These are phyloP conservation scores for Falco biarmicus DNA, from an alignment of 2,797 vertebrate species.

Conservation along the genomic window DNA sequence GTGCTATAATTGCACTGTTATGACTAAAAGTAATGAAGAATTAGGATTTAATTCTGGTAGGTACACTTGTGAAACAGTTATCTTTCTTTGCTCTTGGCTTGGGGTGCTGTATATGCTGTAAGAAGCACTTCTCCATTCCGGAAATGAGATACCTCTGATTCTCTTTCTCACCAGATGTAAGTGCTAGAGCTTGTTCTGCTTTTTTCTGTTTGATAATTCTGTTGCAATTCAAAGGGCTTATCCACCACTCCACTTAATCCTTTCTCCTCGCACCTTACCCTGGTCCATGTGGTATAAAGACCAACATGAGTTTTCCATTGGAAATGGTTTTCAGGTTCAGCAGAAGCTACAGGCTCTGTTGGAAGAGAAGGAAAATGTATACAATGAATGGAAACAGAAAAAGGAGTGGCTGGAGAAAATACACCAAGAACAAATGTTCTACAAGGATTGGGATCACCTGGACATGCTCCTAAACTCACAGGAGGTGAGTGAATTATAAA, in stretches of 20 bases:
- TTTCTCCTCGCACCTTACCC: background rate
- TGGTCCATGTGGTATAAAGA: background rate
- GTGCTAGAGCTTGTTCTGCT: background rate
- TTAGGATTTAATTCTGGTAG: background rate
- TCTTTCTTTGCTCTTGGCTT: background rate
- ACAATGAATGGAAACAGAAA: constrained; percentile 82
- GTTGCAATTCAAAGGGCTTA: background rate
- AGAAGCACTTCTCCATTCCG: background rate
- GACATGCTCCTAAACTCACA: constrained; percentile 83
- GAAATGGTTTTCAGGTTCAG: constrained; percentile 73
- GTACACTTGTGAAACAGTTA: background rate
- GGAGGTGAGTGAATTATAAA: constrained; percentile 77
- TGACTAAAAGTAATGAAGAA: background rate
- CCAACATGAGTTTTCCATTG: background rate
- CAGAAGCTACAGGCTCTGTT: constrained; percentile 79
- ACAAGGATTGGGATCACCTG: constrained; percentile 82
- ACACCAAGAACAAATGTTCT: constrained; percentile 85
- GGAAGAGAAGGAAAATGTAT: constrained; percentile 75
- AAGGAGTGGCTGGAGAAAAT: constrained; percentile 79
- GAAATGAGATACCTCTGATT: background rate
- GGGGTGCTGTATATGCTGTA: background rate
- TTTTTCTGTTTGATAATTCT: background rate
- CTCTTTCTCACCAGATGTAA: background rate
- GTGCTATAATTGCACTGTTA: background rate
- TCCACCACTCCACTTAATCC: background rate